Evolutionary conservation across 2,888 invertebrate genomes (phyloP), one percentile per base, ranked within the genome.

Genomic region (Poecilus cupreus): DNA sequence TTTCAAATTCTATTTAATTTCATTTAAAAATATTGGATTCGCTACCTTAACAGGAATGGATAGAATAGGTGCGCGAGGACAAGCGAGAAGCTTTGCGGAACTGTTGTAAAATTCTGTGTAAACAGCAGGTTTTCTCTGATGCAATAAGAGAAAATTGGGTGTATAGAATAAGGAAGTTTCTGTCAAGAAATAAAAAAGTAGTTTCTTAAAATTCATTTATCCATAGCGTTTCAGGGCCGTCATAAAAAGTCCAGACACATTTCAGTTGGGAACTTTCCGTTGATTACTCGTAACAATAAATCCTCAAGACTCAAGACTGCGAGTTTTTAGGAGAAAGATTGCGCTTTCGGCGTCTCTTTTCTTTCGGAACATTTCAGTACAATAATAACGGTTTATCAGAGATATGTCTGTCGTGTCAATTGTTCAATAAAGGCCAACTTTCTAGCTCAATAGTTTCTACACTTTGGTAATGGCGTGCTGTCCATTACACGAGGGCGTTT

Each of bases 161-260:
- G 64, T 16, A 2, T 6, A 60, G 26, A 60, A 60, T 26, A 26
- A 32, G 22, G 26, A 26, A 10, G 32, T 60, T 60, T 60, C 26
- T n/a, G 3, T 6, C 32, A 39, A 70, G n/a, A 24, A n/a, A 22
- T 72, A 72, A 72, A 72, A 72, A 72, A 46, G 22, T 46, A 72
- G 72, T 51, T 75, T 75, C 75, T 75, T 75, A 51, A 75, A 75
- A 75, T 75, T 75, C 75, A 75, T 75, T 75, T 75, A 51, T 75
- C 75, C 49, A 70, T 13, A 26, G 20, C 8, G 24, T 74, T 74
- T 49, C 24, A 74, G 24, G 24, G 43, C 39, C 64, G 49, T 75
- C 75, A 75, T 75, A 75, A 75, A 75, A 75, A 75, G 51, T 75
- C 75, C 75, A 75, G 75, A 75, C 75, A 75, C 51, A 75, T 51